Evolutionary conservation across 2,797 vertebrate genomes (phyloP).

Genomic region (Sternotherus odoratus): DNA sequence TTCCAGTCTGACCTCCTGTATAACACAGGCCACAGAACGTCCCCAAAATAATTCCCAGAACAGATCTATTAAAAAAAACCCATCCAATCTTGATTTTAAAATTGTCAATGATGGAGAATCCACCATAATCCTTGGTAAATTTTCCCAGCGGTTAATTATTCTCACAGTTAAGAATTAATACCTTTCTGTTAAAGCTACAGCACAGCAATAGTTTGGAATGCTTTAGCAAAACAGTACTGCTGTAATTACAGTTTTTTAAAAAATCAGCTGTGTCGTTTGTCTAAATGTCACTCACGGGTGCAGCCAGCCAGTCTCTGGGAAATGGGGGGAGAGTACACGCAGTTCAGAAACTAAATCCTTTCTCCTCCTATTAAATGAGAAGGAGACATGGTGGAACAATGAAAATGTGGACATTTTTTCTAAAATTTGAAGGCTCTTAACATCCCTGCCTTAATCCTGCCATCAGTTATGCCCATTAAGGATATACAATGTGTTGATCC

Average conservation of each 20-base stretch:
- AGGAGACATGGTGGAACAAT: neutral
- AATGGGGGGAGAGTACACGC: neutral
- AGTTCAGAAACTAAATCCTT: slow-evolving; percentile 1
- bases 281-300: neutral
- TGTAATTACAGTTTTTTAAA: neutral
- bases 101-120: neutral
- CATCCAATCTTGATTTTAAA: neutral
- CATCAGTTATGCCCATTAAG: neutral
- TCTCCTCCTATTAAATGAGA: neutral
- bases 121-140: neutral
- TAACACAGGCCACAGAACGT: neutral
- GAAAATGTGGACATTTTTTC: neutral
- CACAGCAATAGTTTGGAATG: neutral
- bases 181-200: neutral
- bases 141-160: neutral
- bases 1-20: neutral
- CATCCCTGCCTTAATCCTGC: neutral
- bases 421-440: slow-evolving; percentile 2
- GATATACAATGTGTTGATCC: neutral
- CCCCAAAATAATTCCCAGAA: neutral
- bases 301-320: neutral
- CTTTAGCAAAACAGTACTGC: neutral
- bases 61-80: neutral
- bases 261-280: neutral
- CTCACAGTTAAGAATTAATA: neutral